These are phyloP conservation scores for Muntiacus reevesi DNA, from an alignment of 2,113 vertebrate genomes.

Conservation along the genomic window DNA sequence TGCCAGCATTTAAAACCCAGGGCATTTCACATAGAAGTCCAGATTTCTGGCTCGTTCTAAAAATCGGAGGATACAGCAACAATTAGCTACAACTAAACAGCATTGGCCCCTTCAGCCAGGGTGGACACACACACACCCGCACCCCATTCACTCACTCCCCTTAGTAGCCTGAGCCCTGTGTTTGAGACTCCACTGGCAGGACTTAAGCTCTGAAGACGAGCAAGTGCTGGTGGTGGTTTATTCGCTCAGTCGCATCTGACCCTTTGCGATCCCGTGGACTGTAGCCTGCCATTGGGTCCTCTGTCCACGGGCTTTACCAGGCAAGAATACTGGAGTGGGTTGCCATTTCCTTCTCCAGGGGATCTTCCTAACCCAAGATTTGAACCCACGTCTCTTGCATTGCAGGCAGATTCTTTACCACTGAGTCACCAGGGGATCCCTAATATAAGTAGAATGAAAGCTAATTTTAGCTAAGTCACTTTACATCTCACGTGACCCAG, in stretches of 20 bases:
- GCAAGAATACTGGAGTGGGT: neutral
- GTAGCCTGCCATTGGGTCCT: neutral
- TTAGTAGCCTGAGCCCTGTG: neutral
- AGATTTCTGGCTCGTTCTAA: slow-evolving; percentile 31
- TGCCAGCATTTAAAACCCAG: slow-evolving; percentile 31
- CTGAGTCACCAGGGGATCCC: neutral
- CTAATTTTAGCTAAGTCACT: neutral
- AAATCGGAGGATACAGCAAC: neutral
- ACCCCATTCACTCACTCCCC: neutral
- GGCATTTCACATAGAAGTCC: slow-evolving; percentile 26
- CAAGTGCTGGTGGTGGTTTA: neutral
- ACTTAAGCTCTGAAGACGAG: neutral
- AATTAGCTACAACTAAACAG: slow-evolving; percentile 23
- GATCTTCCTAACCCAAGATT: neutral
- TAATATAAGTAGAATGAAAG: neutral
- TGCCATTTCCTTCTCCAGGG: neutral
- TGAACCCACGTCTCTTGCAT: neutral
- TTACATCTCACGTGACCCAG: neutral
- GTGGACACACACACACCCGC: neutral
- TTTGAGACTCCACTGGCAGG: neutral
- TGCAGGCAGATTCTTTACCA: neutral
- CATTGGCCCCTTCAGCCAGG: neutral
- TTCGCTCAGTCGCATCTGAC: rapidly evolving
- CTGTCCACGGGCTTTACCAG: neutral
- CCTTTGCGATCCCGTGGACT: neutral